phyloP scores from a whole-genome alignment of 1,140 invertebrate genomes.

The Caenorhabditis brenneri region DNA sequence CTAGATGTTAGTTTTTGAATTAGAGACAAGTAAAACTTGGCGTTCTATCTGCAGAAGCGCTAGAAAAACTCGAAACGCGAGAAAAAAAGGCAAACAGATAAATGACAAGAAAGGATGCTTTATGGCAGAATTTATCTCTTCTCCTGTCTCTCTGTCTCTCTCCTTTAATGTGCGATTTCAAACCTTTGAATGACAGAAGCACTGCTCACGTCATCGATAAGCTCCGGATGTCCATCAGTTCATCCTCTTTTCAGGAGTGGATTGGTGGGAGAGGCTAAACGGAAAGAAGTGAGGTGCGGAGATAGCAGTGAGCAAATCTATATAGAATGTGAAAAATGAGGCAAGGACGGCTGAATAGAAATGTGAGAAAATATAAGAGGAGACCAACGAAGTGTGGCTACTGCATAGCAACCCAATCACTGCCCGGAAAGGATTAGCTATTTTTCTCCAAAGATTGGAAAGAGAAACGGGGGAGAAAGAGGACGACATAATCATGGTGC shows the following conservation, averaged over 20 bases:
- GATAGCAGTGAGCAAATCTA: background rate
- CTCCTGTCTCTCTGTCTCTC: background rate
- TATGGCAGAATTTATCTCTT: background rate
- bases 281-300: background rate
- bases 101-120: too few relatives aligned
- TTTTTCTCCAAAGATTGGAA: background rate
- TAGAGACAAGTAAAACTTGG: too few relatives aligned
- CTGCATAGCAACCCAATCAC: conserved; percentile 33
- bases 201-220: background rate
- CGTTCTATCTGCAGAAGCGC: too few relatives aligned
- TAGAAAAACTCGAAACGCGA: too few relatives aligned
- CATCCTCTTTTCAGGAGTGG: background rate
- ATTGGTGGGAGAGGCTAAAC: background rate
- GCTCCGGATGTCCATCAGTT: background rate
- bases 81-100: background rate
- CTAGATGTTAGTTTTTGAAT: too few relatives aligned
- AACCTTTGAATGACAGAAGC: background rate
- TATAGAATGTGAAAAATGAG: too few relatives aligned
- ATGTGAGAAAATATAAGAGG: background rate
- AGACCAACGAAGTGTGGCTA: too few relatives aligned
- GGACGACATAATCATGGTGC: conserved; percentile 21
- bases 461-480: background rate
- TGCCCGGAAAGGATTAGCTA: conserved; percentile 18
- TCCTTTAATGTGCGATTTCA: too few relatives aligned
- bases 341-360: too few relatives aligned